Evolutionary conservation across 2,888 invertebrate species (phyloP).

Genomic region (Erebia palarica): DNA sequence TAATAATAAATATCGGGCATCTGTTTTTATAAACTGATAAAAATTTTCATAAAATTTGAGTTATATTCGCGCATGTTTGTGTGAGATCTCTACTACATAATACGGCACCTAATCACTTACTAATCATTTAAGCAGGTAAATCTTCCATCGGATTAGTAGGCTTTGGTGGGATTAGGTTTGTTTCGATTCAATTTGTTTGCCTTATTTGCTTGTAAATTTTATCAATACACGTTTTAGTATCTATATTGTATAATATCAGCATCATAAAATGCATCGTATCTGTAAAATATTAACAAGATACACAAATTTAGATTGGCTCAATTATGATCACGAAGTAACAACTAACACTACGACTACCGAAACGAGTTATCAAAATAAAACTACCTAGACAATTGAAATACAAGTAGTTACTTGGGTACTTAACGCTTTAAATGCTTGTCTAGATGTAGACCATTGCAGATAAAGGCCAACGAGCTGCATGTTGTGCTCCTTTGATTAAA

Average conservation of each 20-base stretch:
- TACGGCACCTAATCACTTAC: conserved; percentile 30
- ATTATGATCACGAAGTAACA: not conserved
- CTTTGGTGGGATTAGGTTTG: conserved; percentile 7
- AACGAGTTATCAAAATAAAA: not conserved
- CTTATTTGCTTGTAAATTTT: conserved; percentile 14
- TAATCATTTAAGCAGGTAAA: conserved; percentile 39
- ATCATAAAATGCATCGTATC: conserved; percentile 16
- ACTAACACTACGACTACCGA: not conserved
- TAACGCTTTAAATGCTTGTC: no score
- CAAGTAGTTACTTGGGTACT: no score
- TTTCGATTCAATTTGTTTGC: conserved; percentile 5
- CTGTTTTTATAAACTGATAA: not conserved
- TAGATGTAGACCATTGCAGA: no score
- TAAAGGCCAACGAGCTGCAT: no score
- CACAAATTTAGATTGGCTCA: not conserved
- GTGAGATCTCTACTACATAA: not conserved
- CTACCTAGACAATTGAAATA: no score
- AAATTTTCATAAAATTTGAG: not conserved
- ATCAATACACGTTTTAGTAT: conserved; percentile 20
- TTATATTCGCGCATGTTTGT: not conserved
- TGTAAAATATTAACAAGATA: conserved; percentile 1
- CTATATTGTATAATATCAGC: conserved; percentile 19
- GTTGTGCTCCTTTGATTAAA: no score
- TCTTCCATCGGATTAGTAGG: conserved; percentile 33
- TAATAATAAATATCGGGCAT: no score